Evolutionary conservation across 2,888 invertebrate genomes (phyloP).

Genomic region (Oscheius sp.): DNA sequence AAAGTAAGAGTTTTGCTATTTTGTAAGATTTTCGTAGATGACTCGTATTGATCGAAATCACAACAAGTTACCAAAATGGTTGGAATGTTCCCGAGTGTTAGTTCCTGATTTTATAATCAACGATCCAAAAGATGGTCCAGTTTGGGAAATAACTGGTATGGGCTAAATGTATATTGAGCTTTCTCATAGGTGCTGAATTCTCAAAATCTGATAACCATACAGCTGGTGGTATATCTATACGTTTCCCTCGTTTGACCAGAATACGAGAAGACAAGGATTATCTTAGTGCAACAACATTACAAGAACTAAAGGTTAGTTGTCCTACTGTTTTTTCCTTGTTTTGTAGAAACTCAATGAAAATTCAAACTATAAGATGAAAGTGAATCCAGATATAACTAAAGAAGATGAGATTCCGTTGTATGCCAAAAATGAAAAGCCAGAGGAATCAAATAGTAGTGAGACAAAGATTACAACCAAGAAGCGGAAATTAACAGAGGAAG

Average conservation of each 20-base stretch:
- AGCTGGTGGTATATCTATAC: constrained; percentile 89
- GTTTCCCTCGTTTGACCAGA: constrained; percentile 83
- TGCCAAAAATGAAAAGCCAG: constrained; percentile 26
- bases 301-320: constrained; percentile 78
- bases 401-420: constrained; percentile 52
- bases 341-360: constrained; percentile 70
- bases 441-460: constrained; percentile 1
- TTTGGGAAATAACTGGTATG: constrained; percentile 86
- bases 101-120: constrained; percentile 88
- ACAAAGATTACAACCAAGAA: not conserved
- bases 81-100: constrained; percentile 83
- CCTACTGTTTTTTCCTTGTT: not conserved
- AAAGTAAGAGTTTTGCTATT: constrained; percentile 75
- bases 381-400: constrained; percentile 60
- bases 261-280: constrained; percentile 86
- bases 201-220: constrained; percentile 80
- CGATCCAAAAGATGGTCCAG: constrained; percentile 85
- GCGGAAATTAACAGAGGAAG: not conserved
- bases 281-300: constrained; percentile 83
- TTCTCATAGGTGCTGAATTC: constrained; percentile 76
- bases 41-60: constrained; percentile 73
- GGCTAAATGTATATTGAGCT: not conserved
- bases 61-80: constrained; percentile 81
- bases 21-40: constrained; percentile 30
- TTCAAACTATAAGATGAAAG: constrained; percentile 71